A percentile compares a stretch with the other conserved stretches of the same genome.
phyloP scores from a whole-genome alignment of 2,797 vertebrate species.

The Perodicticus potto region DNA sequence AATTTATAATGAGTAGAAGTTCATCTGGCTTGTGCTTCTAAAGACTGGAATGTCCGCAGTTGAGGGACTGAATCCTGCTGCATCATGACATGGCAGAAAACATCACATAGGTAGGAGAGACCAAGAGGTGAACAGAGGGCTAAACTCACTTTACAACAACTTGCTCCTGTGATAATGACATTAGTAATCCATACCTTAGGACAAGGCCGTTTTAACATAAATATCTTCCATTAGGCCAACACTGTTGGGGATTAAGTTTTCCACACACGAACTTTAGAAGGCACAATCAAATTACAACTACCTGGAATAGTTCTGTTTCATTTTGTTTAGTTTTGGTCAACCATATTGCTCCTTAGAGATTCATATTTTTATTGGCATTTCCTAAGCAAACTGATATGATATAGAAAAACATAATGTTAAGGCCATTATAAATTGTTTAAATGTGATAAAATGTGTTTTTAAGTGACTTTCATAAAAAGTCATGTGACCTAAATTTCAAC shows the following conservation, averaged over 20 bases:
- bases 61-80: not conserved
- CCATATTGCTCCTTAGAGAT: not conserved
- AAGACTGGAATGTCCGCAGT: not conserved
- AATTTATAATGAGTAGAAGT: not conserved
- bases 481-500: not conserved
- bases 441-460: not conserved
- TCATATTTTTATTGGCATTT: not conserved
- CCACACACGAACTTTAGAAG: not conserved
- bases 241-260: not conserved
- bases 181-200: not conserved
- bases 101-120: not conserved
- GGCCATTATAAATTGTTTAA: not conserved
- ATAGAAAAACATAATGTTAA: not conserved
- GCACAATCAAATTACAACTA: not conserved
- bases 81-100: not conserved
- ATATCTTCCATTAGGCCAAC: not conserved
- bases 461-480: constrained; percentile 5
- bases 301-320: not conserved
- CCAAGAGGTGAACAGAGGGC: not conserved
- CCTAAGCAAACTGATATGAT: not conserved
- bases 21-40: not conserved
- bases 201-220: not conserved
- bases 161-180: not conserved
- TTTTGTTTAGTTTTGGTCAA: not conserved
- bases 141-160: not conserved